Evolutionary conservation across 2,113 vertebrate species (phyloP).

Genomic region (Melierax canorus): DNA sequence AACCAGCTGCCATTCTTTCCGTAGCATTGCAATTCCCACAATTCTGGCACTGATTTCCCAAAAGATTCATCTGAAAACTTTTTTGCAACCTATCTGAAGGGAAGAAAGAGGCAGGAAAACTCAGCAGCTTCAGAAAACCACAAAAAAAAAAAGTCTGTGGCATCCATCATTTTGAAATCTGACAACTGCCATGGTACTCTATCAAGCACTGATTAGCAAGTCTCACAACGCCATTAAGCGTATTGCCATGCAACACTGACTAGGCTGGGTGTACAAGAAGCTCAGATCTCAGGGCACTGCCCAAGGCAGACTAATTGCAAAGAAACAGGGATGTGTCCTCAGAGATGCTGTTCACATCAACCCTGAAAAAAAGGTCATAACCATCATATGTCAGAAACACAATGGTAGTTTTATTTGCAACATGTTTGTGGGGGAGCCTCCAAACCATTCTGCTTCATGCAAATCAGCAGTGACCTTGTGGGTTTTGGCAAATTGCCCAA

Average conservation of each 20-base stretch:
- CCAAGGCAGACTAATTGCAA: neutral
- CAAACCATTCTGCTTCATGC: neutral
- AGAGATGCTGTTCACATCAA: neutral
- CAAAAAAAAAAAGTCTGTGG: neutral
- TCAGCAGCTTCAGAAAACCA: neutral
- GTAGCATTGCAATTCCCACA: neutral
- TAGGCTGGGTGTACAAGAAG: neutral
- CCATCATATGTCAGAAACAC: neutral
- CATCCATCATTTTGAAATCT: neutral
- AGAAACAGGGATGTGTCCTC: neutral
- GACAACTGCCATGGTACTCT: neutral
- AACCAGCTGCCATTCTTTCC: neutral
- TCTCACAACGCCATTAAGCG: neutral
- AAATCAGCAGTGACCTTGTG: neutral
- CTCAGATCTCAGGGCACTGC: neutral
- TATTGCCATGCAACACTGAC: neutral
- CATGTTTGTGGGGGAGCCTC: neutral
- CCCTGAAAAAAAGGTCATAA: neutral
- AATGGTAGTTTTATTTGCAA: neutral
- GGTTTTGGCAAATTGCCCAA: neutral
- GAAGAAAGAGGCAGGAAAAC: neutral
- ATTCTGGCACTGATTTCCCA: neutral
- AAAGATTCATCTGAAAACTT: neutral
- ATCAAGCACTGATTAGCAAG: neutral
- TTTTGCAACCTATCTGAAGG: neutral